Conservation (phyloP, 2,113 vertebrate genomes). For the Chamaetylas fuelleborni region DNA sequence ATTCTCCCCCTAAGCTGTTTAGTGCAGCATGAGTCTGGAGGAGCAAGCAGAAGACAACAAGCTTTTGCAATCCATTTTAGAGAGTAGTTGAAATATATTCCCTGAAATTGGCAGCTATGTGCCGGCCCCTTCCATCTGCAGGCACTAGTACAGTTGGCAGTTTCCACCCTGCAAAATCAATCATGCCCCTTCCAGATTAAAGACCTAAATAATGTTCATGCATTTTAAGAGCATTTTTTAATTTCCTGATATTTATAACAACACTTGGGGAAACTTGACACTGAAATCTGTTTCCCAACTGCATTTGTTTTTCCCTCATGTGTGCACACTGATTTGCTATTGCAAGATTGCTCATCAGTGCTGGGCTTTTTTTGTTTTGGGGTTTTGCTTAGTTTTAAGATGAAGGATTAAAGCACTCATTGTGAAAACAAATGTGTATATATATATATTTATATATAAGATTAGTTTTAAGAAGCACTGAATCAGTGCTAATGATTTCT, state of each 20-base stretch:
- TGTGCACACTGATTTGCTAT: constrained; percentile 55
- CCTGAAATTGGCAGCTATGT: constrained; percentile 65
- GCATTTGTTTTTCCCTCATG: constrained; percentile 66
- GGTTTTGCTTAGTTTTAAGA: constrained; percentile 45
- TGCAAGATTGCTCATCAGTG: constrained; percentile 60
- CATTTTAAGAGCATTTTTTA: constrained; percentile 69
- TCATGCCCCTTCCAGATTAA: constrained; percentile 71
- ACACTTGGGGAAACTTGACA: constrained; percentile 68
- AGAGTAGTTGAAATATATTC: constrained; percentile 53
- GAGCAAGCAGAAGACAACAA: constrained; percentile 48
- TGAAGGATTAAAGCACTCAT: neutral
- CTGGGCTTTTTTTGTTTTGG: constrained; percentile 13
- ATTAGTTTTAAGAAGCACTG: neutral
- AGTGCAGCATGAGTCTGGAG: neutral
- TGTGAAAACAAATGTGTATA: constrained; percentile 25
- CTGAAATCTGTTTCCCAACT: constrained; percentile 65
- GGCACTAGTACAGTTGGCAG: constrained; percentile 65
- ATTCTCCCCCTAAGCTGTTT: neutral
- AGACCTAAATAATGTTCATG: constrained; percentile 68
- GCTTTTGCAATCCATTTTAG: constrained; percentile 38
- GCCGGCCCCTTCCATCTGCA: constrained; percentile 67
- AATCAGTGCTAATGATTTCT: constrained; percentile 9
- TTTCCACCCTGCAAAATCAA: constrained; percentile 68
- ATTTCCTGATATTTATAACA: constrained; percentile 71
- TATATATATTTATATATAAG: neutral